These are phyloP conservation scores for Sebastes vulpes DNA, from an alignment of 2,797 vertebrate species.

Conservation along the genomic window DNA sequence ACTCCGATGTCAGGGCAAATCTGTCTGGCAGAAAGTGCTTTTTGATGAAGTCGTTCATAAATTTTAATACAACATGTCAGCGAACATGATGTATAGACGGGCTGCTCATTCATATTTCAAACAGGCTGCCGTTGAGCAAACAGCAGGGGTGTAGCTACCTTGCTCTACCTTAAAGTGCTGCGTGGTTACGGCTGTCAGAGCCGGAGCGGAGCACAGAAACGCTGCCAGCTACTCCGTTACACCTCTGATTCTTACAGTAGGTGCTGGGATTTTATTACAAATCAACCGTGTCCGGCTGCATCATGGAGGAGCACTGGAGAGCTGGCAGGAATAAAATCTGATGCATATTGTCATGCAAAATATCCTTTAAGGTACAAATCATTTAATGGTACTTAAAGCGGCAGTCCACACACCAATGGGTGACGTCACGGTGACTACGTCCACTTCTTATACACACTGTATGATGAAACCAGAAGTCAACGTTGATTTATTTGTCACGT, in stretches of 20 bases:
- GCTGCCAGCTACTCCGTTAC: not conserved
- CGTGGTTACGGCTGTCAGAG: constrained; percentile 32
- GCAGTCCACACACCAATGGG: too few species aligned
- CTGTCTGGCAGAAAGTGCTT: constrained; percentile 96
- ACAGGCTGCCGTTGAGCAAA: constrained; percentile 89
- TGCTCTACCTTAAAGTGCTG: constrained; percentile 61
- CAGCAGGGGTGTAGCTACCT: constrained; percentile 75
- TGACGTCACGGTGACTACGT: too few species aligned
- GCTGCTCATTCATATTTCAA: constrained; percentile 96
- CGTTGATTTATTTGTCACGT: too few species aligned
- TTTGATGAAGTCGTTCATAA: constrained; percentile 99
- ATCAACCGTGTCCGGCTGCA: not conserved
- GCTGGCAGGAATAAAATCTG: not conserved
- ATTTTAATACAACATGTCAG: constrained; percentile 98
- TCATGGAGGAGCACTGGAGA: not conserved
- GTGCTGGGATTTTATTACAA: not conserved
- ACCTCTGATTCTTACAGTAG: not conserved
- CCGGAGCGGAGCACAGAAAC: not conserved
- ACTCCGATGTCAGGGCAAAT: constrained; percentile 93
- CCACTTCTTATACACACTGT: too few species aligned
- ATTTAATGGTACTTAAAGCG: not conserved
- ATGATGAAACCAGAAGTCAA: too few species aligned
- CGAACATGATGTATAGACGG: constrained; percentile 93
- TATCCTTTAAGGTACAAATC: not conserved
- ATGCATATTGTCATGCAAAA: not conserved